phyloP scores from a whole-genome alignment of 2,888 invertebrate species.

The Sarcophaga subvicina region DNA sequence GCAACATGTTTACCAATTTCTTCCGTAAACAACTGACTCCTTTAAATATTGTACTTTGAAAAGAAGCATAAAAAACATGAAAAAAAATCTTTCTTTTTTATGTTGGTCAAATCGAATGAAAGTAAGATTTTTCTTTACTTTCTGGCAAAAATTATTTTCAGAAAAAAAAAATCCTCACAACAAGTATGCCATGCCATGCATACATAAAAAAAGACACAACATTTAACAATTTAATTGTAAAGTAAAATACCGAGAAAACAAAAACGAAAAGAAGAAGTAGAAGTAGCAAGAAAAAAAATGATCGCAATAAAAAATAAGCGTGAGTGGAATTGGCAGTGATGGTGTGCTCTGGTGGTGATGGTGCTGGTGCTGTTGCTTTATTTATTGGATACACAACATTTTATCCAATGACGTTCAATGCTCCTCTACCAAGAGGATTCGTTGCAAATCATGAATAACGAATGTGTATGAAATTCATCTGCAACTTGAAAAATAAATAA shows the following conservation, averaged over 20 bases:
- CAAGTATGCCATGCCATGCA: background rate
- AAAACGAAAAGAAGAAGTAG: slow-evolving; percentile 11
- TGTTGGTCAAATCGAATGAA: slow-evolving; percentile 46
- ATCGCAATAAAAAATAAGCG: slow-evolving; percentile 44
- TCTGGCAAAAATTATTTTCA: background rate
- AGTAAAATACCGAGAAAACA: slow-evolving; percentile 56
- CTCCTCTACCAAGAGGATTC: slow-evolving; percentile 53
- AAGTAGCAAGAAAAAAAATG: too few species aligned
- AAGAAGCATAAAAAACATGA: background rate
- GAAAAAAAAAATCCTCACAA: slow-evolving; percentile 28
- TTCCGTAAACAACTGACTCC: too few species aligned
- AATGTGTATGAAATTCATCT: background rate
- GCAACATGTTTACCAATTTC: too few species aligned
- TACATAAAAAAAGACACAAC: slow-evolving; percentile 47
- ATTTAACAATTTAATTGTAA: slow-evolving; percentile 60
- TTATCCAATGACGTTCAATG: slow-evolving; percentile 69
- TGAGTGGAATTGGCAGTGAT: slow-evolving; percentile 45
- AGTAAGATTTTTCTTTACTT: slow-evolving; percentile 54
- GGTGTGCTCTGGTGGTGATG: background rate
- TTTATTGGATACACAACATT: slow-evolving; percentile 65
- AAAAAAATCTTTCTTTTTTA: background rate
- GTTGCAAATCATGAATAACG: slow-evolving; percentile 49
- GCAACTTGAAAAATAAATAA: slow-evolving; percentile 10
- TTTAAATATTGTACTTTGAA: background rate
- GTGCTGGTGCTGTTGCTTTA: slow-evolving; percentile 42